Conservation (phyloP, 2,113 vertebrate genomes). For the Trichechus manatus region DNA sequence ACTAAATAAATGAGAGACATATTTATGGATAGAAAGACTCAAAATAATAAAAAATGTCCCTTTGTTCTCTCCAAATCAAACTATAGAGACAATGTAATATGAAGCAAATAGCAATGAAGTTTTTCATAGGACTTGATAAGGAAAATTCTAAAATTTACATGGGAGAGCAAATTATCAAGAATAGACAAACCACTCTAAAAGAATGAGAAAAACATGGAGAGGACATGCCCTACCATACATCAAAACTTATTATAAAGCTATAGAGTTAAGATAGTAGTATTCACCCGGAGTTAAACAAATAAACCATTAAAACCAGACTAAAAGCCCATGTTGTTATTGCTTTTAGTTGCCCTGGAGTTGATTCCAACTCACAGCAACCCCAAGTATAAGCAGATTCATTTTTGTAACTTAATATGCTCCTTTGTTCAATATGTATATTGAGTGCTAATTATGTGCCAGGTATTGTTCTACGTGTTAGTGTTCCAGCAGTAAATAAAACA, state of each 20-base stretch:
- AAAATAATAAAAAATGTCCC: neutral
- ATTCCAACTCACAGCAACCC: too few species aligned
- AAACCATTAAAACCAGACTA: neutral
- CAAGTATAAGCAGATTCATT: neutral
- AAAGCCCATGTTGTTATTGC: neutral
- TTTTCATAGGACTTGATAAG: neutral
- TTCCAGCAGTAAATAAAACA: too few species aligned
- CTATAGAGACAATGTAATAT: neutral
- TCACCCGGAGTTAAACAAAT: neutral
- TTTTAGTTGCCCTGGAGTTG: too few species aligned
- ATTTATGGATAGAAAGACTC: neutral
- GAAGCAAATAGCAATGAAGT: neutral
- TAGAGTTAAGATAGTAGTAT: neutral
- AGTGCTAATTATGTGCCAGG: neutral
- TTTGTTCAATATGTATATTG: neutral
- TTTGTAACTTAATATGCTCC: neutral
- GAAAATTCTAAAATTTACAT: conserved; percentile 25
- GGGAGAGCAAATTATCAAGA: neutral
- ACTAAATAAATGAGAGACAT: neutral
- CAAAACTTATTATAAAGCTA: neutral
- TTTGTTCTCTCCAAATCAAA: neutral
- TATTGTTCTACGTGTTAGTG: too few species aligned
- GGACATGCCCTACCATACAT: neutral
- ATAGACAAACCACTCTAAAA: neutral
- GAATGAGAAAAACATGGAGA: neutral